phyloP scores from a whole-genome alignment of 1,140 invertebrate species.

The Schlechtendalia chinensis region DNA sequence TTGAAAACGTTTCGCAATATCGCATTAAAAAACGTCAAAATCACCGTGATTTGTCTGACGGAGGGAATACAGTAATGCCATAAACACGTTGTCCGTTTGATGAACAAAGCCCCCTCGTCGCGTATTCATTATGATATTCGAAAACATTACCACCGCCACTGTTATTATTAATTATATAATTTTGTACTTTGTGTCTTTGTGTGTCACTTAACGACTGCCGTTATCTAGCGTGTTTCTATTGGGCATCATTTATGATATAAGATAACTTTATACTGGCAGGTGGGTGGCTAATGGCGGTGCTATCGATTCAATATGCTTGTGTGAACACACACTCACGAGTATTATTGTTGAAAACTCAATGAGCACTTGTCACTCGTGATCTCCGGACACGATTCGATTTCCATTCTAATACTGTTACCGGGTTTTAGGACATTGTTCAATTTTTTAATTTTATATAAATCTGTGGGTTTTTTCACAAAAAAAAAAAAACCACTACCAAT shows the following conservation, averaged over 20 bases:
- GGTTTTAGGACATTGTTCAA: no score
- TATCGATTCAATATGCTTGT: conserved; percentile 14
- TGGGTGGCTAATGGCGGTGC: background rate
- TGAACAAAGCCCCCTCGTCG: no score
- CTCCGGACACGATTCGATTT: background rate
- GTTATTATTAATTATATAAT: background rate
- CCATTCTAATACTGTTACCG: no score
- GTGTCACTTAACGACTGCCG: conserved; percentile 9
- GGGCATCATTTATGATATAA: conserved; percentile 13
- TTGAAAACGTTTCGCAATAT: no score
- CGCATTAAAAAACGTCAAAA: no score
- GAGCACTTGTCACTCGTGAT: background rate
- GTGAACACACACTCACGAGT: background rate
- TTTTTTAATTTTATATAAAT: background rate
- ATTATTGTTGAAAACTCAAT: background rate
- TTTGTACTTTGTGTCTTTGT: conserved; percentile 14
- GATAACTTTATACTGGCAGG: background rate
- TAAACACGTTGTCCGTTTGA: no score
- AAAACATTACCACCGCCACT: background rate
- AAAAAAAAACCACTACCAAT: background rate
- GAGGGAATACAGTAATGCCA: no score
- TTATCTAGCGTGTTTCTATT: conserved; percentile 32
- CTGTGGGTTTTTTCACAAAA: background rate
- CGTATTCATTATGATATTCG: no score
- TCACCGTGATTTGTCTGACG: no score